Evolutionary conservation across 2,888 invertebrate species (phyloP), one percentile per base, ranked within the genome.

Genomic region (Galerucella pusilla): DNA sequence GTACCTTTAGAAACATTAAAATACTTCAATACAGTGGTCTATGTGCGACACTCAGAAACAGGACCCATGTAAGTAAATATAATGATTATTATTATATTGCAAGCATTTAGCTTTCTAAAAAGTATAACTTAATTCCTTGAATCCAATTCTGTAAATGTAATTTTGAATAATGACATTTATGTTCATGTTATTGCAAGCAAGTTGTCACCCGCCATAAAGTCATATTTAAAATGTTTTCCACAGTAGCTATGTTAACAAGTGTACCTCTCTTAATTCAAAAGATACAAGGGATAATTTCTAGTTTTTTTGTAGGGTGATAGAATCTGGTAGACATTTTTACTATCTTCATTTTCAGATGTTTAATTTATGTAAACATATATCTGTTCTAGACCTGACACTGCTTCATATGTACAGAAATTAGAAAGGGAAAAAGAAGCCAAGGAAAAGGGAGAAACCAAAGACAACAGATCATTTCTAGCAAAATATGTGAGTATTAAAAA

Each of bases 381-480:
- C 61, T 65, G 61, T 78, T 85, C 73, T 76, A 95, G 94, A 61
- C 98, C 98, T 54, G 98, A 99, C 82, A 98, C 98, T n/a, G 94
- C 96, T 64, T 93, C 95, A 4, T 99, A 97, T 84, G 94, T 99
- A 81, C 96, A 97, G 85, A 97, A 97, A 88, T 86, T 98, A 68
- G 98, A 98, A 85, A 90, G 95, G 73, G 98, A 99, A 87, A 93
- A 95, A 82, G 94, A 95, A 87, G 95, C 96, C 0, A 92, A 95
- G 80, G 97, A 97, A 85, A 93, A 94, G 78, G 96, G 96, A 28
- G 96, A 97, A 83, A 90, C 93, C 28, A 96, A 97, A 85, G 99
- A 99, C 86, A 98, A 97, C 86, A 90, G 97, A 84, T 97, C 98
- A 65, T 98, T 99, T 89, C 91, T 99, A 81, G 96, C 96, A 3